Evolutionary conservation across 2,797 vertebrate species (phyloP), one percentile per base, ranked within the genome.

Genomic region (Miichthys miiuy): DNA sequence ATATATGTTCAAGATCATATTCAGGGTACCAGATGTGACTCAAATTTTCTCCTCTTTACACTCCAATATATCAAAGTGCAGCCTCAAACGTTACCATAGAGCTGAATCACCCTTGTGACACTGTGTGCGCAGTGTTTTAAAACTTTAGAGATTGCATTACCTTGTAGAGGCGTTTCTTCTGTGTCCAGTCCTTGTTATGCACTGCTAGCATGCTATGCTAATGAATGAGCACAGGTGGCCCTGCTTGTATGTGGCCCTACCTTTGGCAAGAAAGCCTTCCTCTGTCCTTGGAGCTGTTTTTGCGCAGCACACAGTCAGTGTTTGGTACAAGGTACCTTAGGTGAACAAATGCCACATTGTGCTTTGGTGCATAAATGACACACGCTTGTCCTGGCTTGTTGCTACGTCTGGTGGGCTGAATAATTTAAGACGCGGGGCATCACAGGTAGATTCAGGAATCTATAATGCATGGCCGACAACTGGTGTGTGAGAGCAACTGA

Each of bases 381-480:
- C 79, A 5, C 38, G 54, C 85, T 88, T 90, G 87, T 89, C 85
- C 82, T 18, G 60, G 66, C 82, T 79, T 79, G 83, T 87, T 21
- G 66, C 77, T 84, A 88, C 30, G 80, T 87, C 88, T 92, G 87
- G 71, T 57, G 68, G 74, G 78, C 77, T 94, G 81, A 93, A 95
- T 95, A 83, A 93, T 94, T 95, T 27, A 93, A 72, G 52, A 23
- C 11, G 55, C 2, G 0, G 58, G 65, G 61, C 21, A 57, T 79
- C 80, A n/a, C 80, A 83, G 88, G 91, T 91, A 75, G 80, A 89
- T 67, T 67, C 54, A 27, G 64, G 44, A 79, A 73, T 93, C 4
- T 54, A 89, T 92, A 86, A 93, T 93, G 87, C 87, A 94, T 90
- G 84, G 64, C 63, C 1, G 4, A 81, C 82, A 83, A 77, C 63